Conservation (phyloP, 2,888 invertebrate genomes). For the Mimachlamys varia region DNA sequence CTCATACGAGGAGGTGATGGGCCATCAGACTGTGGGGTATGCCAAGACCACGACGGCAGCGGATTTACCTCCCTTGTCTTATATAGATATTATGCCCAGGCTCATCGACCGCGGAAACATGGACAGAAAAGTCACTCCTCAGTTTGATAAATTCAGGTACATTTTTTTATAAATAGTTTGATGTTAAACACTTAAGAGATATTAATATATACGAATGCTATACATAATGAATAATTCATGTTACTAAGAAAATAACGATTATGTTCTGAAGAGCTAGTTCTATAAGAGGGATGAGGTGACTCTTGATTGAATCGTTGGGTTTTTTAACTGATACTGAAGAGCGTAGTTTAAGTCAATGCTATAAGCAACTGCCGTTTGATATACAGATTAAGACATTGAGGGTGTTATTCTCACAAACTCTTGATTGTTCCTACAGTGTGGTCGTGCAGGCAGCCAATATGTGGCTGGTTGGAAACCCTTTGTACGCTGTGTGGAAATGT, state of each 20-base stretch:
- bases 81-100: slow-evolving; percentile 69
- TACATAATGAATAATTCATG: too few species aligned
- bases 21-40: slow-evolving; percentile 65
- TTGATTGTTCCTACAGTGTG: slow-evolving; percentile 56
- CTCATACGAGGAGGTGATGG: slow-evolving; percentile 65
- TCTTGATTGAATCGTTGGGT: too few species aligned
- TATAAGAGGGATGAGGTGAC: too few species aligned
- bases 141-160: slow-evolving; percentile 69
- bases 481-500: slow-evolving; percentile 67
- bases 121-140: slow-evolving; percentile 59
- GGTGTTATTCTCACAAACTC: too few species aligned
- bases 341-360: too few species aligned
- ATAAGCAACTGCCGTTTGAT: too few species aligned
- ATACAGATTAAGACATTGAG: too few species aligned
- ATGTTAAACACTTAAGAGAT: too few species aligned
- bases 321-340: too few species aligned
- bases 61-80: slow-evolving; percentile 63
- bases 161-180: neutral
- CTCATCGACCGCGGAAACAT: slow-evolving; percentile 65
- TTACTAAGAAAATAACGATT: too few species aligned
- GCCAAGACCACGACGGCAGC: slow-evolving; percentile 51
- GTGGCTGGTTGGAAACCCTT: slow-evolving; percentile 69
- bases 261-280: too few species aligned
- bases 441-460: slow-evolving; percentile 71
- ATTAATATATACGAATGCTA: too few species aligned